Base-by-base conservation (phyloP, 2,888 invertebrate genomes). In the Drosophila antonietae region DNA sequence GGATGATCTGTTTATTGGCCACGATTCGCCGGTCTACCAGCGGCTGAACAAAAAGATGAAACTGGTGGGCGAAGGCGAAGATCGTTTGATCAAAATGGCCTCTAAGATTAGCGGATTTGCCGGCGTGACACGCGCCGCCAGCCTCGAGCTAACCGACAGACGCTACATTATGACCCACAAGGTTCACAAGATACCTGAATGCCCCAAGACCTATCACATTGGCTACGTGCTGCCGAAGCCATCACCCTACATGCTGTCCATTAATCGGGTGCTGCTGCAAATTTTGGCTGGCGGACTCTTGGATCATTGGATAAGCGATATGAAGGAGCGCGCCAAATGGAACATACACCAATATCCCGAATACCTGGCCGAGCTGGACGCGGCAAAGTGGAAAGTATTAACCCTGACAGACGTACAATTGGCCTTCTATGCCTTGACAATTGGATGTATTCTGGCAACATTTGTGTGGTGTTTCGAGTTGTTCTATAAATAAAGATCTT, bases 201-300 rank as follows among this genome's bases (percentile, higher is more conserved):
- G 93, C 41, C 93, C 93, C 0, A 91, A 91, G 68, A 90, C 71
- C 6, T 93, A 93, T 73, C 90, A 91, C 44, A 87, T 93, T 18
- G 92, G 91, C 0, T 93, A 92, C 73, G 73, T 92, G 7, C 73
- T 90, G 53, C 86, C 88, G 2, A 88, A 83, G 46, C 87, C 92
- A 7, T 93, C 92, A 0, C 90, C 92, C 0, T 92, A 89, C 60
- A 61, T 83, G 18, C 76, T 90, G 44, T 68, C 80, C 43, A 80
- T 93, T 1, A 91, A 93, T 61, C 56, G 68, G 3, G 67, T 92
- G 1, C 81, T 93, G 6, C 44, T 91, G n/a, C 80, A 83, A 12
- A 82, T 93, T 35, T 46, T 91, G 37, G 88, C 85, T 1, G 90
- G 88, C 0, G 93, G 93, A 3, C 68, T 93, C 0, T 75, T 93